Base-by-base conservation (phyloP, 2,113 vertebrate species). In the Fulica atra region DNA sequence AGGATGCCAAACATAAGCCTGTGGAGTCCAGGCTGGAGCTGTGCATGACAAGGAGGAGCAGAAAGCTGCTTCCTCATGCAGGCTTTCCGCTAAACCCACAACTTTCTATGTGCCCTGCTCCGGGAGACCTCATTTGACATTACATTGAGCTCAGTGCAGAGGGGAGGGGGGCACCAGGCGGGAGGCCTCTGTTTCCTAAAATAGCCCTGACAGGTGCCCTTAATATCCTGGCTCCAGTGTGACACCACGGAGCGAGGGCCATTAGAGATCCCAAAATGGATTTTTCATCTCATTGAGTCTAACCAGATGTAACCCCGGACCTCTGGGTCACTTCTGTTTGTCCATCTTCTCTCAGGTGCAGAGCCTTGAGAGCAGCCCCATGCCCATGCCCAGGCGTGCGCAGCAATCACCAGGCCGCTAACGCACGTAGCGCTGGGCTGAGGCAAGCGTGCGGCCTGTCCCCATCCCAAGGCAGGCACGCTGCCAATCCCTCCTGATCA, bases 191-290 rank as follows among this genome's bases (percentile, higher is more conserved):
- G 48, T 14, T 88, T 82, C 93, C 61, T 71, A 57, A 92, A 95
- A 94, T 94, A 97, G 31, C 84, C 63, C 83, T 80, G 87, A 94
- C 92, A 92, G 89, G 95, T 93, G 94, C 81, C 92, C 74, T 89
- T 56, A 53, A 61, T 92, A 35, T 73, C 56, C 89, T 91, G 86
- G 86, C 92, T 95, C 56, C 83, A 46, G 23, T 11, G 57, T 66
- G 73, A 71, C 51, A 35, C 33, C 0, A 0, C 69, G 0, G 15
- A 81, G 81, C 1, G 4, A 65, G 63, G 71, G 80, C 86, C 61
- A 24, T 65, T 42, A 71, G 66, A 79, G 56, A 89, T 81, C 88
- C 79, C 13, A 2, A 94, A 94, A 94, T 68, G 79, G 79, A 78
- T 92, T 96, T 92, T 96, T 80, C 21, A 35, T 8, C 79, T 54